Evolutionary conservation across 2,888 invertebrate species (phyloP), one percentile per base, ranked within the genome.

Genomic region (Ecdyonurus torrentis): DNA sequence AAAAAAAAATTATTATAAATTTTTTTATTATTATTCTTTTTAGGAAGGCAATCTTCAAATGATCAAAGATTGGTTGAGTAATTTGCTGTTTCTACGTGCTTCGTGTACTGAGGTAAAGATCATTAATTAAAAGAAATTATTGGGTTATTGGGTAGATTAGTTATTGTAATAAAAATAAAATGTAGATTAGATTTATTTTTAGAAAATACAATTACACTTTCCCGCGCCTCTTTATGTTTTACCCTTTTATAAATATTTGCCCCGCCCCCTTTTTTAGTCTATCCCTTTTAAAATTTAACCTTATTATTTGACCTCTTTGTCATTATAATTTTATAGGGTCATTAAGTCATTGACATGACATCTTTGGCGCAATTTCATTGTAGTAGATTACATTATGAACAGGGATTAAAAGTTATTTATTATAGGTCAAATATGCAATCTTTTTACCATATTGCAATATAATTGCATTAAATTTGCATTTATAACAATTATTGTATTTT

Each of bases 81-180:
- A 79, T 75, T 78, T 79, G 76, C 75, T 83, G 74, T 75, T 84
- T 73, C 78, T 80, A 73, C 78, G 80, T 76, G 84, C 83, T 76
- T 81, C 81, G 78, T 84, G 83, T 81, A 83, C 84, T 84, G 85
- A 86, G 86, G 86, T 86, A 79, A 55, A 20, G 7, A 50, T 10
- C 50, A 10, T 37, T 37, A 37, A 10, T 37, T 37, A 37, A 37
- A 37, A 10, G 37, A n/a, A n/a, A n/a, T 37, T 37, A 37, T 10
- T 37, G 5, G 37, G 37, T 37, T 5, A 5, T 37, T n/a, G n/a
- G 37, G 37, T 37, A 37, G 37, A 37, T 37, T 37, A 37, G 37
- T 10, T 37, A 5, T 10, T 37, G 37, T 37, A 37, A 37, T n/a
- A n/a, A n/a, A n/a, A n/a, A n/a, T n/a, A n/a, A n/a, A n/a, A 37